Conservation (phyloP, 2,888 invertebrate species). For the Rhimphoctona megacephalus region DNA sequence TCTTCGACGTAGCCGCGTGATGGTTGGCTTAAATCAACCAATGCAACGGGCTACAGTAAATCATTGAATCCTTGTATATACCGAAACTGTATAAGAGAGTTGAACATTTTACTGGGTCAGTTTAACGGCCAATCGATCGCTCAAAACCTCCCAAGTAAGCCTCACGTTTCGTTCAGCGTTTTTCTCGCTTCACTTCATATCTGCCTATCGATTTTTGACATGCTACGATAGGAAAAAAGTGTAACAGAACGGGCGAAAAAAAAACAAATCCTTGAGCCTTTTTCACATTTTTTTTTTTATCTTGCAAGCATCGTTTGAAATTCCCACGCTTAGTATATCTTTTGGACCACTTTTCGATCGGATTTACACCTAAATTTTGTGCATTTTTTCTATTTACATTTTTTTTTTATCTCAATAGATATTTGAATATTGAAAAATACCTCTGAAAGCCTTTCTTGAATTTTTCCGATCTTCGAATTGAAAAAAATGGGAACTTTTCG, state of each 20-base stretch:
- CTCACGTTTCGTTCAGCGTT: not conserved
- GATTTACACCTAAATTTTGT: not conserved
- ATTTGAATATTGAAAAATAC: not conserved
- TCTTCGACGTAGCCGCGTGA: constrained; percentile 32
- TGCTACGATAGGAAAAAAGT: not conserved
- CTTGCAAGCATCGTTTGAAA: not conserved
- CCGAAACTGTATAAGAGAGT: constrained; percentile 8
- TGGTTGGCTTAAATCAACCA: constrained; percentile 34
- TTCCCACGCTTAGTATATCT: not conserved
- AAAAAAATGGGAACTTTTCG: not conserved
- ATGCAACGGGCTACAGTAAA: constrained; percentile 48
- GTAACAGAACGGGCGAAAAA: not conserved
- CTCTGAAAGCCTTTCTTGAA: not conserved
- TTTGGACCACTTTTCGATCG: not conserved
- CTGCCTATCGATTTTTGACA: not conserved
- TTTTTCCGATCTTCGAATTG: not conserved
- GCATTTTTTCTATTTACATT: too few relatives aligned
- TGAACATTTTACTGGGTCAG: constrained; percentile 41
- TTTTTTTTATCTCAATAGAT: not conserved
- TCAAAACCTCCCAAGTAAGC: not conserved
- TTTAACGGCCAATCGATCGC: constrained; percentile 23
- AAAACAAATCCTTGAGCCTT: not conserved
- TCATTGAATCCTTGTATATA: constrained; percentile 33
- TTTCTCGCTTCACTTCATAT: not conserved
- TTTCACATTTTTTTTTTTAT: not conserved